Evolutionary conservation across 37 sponge, comb jelly and placozoan genomes (phyloP), one percentile per base, ranked within the genome.

Genomic region (Spongia lamella): DNA sequence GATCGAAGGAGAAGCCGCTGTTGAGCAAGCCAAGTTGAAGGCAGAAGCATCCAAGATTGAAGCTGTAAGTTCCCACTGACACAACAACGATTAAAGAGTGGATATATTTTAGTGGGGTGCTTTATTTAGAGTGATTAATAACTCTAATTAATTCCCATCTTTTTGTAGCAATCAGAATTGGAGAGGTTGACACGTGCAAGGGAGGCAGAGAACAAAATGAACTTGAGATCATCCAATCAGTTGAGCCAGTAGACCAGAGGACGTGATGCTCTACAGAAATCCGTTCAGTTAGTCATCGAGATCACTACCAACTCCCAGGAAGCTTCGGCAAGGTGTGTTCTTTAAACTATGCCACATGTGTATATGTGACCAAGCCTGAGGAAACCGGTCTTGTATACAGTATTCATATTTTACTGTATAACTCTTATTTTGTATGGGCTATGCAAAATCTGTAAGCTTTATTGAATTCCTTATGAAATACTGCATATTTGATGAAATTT

Each of bases 291-390:
- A 58, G 98, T 94, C 67, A 97, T 97, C 57, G 98, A 97, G 79
- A 97, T 97, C 70, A 97, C 98, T 29, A 97, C 98, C 39, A 94
- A 93, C 84, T 97, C 98, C 20, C 98, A 97, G 82, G 98, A 97
- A 72, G 98, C 98, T 9, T 51, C 98, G 39, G 98, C 98, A 27
- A 94, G 91, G 96, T 95, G 39, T 6, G 55, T 43, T 9, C 5
- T 43, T 43, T 43, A 13, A 9, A 43, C 5, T 43, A 13, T 43
- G 47, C 5, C 47, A 43, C n/a, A n/a, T n/a, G n/a, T n/a, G n/a
- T n/a, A n/a, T n/a, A n/a, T n/a, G n/a, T n/a, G n/a, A n/a, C n/a
- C n/a, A n/a, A n/a, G n/a, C n/a, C n/a, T n/a, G n/a, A n/a, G n/a
- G n/a, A n/a, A n/a, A n/a, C n/a, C n/a, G n/a, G n/a, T n/a, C n/a